Percentiles rank a stretch among this genome's conserved stretches.
Evolutionary conservation across 2,113 vertebrate species (phyloP).

Genomic region (Anoura caudifer): DNA sequence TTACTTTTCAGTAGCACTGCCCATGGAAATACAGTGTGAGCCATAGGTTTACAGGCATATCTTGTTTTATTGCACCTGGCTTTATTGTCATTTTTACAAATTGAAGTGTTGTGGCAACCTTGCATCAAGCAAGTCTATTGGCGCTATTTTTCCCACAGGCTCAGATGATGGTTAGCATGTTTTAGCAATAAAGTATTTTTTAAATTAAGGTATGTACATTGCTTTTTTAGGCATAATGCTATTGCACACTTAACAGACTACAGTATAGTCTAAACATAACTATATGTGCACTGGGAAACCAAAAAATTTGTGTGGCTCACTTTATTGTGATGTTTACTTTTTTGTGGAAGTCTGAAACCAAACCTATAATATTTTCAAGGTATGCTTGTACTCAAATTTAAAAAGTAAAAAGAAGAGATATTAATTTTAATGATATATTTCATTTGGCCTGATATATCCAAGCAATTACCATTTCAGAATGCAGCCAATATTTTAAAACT

Average conservation of each 20-base stretch:
- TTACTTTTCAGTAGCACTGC: neutral
- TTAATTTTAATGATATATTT: slow-evolving; percentile 26
- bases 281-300: neutral
- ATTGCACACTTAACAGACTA: neutral
- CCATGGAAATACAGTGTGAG: neutral
- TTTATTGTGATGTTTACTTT: neutral
- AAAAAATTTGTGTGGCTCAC: neutral
- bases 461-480: slow-evolving; percentile 1
- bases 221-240: neutral
- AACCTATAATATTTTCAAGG: neutral
- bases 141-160: too few species aligned
- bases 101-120: neutral
- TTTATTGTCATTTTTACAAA: neutral
- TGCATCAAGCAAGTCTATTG: too few species aligned
- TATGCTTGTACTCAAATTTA: neutral
- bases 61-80: neutral
- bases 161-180: neutral
- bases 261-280: neutral
- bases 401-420: neutral
- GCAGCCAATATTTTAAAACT: neutral
- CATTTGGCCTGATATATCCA: neutral
- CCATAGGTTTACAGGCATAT: neutral
- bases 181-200: neutral
- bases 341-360: neutral
- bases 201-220: neutral